phyloP scores from a whole-genome alignment of 2,113 vertebrate species.

The Seriola dumerili region DNA sequence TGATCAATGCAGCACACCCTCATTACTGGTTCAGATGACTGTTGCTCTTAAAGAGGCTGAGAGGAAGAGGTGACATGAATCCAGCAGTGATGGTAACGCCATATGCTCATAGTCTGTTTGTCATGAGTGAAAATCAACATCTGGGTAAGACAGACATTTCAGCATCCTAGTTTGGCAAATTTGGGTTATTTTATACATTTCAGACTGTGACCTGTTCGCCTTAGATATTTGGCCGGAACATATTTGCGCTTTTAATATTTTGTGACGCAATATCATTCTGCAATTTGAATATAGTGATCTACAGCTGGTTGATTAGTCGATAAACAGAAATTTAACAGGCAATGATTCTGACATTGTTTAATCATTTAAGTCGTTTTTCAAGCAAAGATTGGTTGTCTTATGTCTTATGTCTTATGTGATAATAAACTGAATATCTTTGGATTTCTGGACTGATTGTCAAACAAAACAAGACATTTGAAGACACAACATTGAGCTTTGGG shows the following conservation, averaged over 20 bases:
- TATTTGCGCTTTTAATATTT: neutral
- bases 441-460: neutral
- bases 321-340: neutral
- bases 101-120: constrained; percentile 1
- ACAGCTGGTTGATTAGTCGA: neutral
- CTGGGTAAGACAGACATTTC: neutral
- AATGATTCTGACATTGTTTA: neutral
- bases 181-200: neutral
- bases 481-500: neutral
- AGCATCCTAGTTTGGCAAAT: neutral
- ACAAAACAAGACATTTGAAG: neutral
- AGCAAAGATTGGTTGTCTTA: too few species aligned
- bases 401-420: neutral
- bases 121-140: constrained; percentile 10
- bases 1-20: constrained; percentile 63
- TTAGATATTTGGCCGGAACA: neutral
- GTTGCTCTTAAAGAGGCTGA: constrained; percentile 42
- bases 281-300: neutral
- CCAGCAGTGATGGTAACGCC: neutral
- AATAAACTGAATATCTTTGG: neutral
- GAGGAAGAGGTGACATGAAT: constrained; percentile 58
- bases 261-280: neutral
- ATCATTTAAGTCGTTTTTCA: neutral
- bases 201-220: neutral
- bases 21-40: constrained; percentile 56